phyloP scores from a whole-genome alignment of 2,113 vertebrate genomes.

The Ranitomeya variabilis region DNA sequence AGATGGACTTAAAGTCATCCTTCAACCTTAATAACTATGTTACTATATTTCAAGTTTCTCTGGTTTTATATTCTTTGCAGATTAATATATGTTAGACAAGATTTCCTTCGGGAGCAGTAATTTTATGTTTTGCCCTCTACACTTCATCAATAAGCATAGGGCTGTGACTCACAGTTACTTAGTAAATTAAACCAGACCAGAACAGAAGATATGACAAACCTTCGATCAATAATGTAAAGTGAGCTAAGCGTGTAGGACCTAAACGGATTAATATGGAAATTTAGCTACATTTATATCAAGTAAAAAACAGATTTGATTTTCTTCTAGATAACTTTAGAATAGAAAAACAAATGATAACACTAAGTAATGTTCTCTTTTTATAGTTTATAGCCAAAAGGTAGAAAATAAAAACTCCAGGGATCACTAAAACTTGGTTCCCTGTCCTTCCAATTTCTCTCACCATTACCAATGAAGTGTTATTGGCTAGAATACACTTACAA shows the following conservation, averaged over 20 bases:
- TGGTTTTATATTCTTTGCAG: neutral
- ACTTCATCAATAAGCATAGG: neutral
- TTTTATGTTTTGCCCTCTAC: neutral
- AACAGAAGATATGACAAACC: neutral
- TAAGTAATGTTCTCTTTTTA: neutral
- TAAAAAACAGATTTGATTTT: neutral
- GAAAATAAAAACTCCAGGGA: no score
- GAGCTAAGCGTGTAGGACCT: neutral
- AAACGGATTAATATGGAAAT: neutral
- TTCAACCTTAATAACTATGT: no score
- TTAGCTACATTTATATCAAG: neutral
- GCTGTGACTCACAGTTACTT: constrained; percentile 5
- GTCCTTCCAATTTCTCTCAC: no score
- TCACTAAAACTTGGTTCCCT: no score
- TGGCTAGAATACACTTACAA: no score
- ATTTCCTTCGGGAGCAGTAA: constrained; percentile 14
- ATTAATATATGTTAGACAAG: neutral
- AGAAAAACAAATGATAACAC: neutral
- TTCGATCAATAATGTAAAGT: constrained; percentile 6
- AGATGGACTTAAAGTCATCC: no score
- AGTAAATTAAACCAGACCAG: neutral
- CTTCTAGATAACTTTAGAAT: neutral
- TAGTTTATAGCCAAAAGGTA: no score
- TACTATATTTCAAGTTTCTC: neutral
- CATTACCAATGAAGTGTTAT: no score